These are phyloP conservation scores for Amaurobius ferox DNA, from an alignment of 2,888 invertebrate species.

Conservation along the genomic window DNA sequence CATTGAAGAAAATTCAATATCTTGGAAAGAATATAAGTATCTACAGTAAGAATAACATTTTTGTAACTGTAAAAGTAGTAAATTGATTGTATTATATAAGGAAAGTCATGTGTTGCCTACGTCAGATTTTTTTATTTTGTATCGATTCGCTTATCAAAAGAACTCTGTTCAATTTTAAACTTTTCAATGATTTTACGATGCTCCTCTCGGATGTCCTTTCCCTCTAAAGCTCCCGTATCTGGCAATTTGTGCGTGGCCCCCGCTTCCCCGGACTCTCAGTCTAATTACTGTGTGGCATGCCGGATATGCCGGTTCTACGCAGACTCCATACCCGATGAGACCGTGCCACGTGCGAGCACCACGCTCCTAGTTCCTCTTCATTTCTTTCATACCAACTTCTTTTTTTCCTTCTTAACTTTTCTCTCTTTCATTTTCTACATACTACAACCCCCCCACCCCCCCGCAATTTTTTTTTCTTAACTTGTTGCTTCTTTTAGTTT, in stretches of 20 bases:
- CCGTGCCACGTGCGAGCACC: conserved; percentile 62
- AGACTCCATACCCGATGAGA: conserved; percentile 47
- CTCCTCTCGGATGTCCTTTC: too few relatives aligned
- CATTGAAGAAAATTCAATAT: too few relatives aligned
- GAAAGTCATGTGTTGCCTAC: too few relatives aligned
- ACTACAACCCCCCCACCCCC: not conserved
- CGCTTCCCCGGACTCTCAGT: conserved; percentile 11
- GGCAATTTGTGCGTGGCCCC: conserved; percentile 9
- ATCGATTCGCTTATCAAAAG: too few relatives aligned
- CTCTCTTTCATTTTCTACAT: not conserved
- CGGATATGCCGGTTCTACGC: conserved; percentile 61
- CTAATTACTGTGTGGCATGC: conserved; percentile 66
- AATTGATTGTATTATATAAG: too few relatives aligned
- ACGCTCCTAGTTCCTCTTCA: conserved; percentile 19
- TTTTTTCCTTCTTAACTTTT: not conserved
- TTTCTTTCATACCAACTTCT: conserved; percentile 11
- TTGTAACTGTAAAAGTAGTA: too few relatives aligned
- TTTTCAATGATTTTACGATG: too few relatives aligned
- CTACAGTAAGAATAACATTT: too few relatives aligned
- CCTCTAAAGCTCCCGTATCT: not conserved
- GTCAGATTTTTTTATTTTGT: too few relatives aligned
- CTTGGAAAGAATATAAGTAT: too few relatives aligned
- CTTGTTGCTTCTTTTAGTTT: not conserved
- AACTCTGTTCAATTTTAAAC: too few relatives aligned
- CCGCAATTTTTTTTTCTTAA: not conserved